Evolutionary conservation across 2,113 vertebrate species (phyloP), one percentile per base, ranked within the genome.

Genomic region (Gallinago paraguaiae): DNA sequence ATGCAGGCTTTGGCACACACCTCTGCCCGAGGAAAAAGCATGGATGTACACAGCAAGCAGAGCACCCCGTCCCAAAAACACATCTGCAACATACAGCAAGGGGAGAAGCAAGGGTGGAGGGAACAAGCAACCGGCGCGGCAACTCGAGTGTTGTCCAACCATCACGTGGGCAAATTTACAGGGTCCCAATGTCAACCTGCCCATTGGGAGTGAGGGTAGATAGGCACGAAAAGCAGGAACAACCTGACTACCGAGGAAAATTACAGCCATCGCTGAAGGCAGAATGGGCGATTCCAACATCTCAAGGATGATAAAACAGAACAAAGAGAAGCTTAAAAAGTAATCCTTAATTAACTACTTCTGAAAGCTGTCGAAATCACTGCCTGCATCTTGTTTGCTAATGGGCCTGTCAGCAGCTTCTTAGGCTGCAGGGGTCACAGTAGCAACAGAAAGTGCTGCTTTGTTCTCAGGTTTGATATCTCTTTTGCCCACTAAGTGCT

Each of bases 11-110:
- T 7, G 0, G 69, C 17, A 64, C 30, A 68, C 0, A 0, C 30
- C 35, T 69, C 33, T 56, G 67, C 31, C 70, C 50, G 16, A 54
- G 19, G 27, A 24, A 69, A 87, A 87, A 76, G 39, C 24, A 65
- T 0, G 0, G 35, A 78, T 27, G 23, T 0, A 50, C 2, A 1
- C n/a, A 70, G 11, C 0, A 1, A 80, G 20, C 13, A 70, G 39
- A 69, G 23, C 3, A 0, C 12, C 31, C 59, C 4, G 2, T 20
- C 17, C 18, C 23, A 15, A 78, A 70, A 46, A 20, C 13, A 57
- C n/a, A 71, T 9, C 56, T 1, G 0, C 39, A 81, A 28, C 41
- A 27, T 1, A 50, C 4, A 78, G 68, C 50, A 56, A 10, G 30
- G 27, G 8, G 12, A 41, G 63, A 69, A 94, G 43, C 1, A 1